Conservation (phyloP, 1,140 invertebrate species). For the Tetraneura akinire region DNA sequence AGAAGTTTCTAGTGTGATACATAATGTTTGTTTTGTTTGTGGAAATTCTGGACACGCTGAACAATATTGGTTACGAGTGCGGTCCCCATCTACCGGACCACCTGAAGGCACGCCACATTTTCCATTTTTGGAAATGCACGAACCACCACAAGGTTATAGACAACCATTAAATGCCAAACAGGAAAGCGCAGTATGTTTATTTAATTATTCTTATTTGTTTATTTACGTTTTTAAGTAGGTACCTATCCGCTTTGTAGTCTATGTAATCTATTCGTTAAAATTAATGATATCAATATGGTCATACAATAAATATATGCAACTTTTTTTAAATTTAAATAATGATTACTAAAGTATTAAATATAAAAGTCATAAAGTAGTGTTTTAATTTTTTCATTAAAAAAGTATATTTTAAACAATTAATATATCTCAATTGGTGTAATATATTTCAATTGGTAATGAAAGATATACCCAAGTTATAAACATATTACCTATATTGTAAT, state of each 20-base stretch:
- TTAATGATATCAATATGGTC: not conserved
- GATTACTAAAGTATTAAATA: too few species aligned
- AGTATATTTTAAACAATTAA: too few species aligned
- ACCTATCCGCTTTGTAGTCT: too few species aligned
- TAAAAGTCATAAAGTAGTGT: too few species aligned
- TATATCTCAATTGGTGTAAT: too few species aligned
- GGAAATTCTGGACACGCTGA: conserved; percentile 73
- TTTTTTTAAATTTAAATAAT: too few species aligned
- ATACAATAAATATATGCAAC: not conserved
- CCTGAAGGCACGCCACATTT: conserved; percentile 73
- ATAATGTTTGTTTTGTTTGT: conserved; percentile 79
- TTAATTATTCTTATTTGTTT: too few species aligned
- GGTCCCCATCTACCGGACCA: conserved; percentile 63
- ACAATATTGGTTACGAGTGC: conserved; percentile 69
- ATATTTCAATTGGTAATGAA: too few species aligned
- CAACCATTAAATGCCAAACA: conserved; percentile 56
- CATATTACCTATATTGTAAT: too few species aligned
- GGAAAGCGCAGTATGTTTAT: conserved; percentile 55
- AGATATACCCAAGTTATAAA: too few species aligned
- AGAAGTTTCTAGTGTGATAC: not conserved
- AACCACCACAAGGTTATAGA: conserved; percentile 73
- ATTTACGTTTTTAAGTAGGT: too few species aligned
- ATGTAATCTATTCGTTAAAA: not conserved
- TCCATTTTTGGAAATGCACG: conserved; percentile 86
- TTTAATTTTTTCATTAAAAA: too few species aligned